Percentiles rank a stretch among this genome's conserved stretches.
These are phyloP conservation scores for Picus viridis DNA, from an alignment of 2,797 vertebrate genomes.

Conservation along the genomic window DNA sequence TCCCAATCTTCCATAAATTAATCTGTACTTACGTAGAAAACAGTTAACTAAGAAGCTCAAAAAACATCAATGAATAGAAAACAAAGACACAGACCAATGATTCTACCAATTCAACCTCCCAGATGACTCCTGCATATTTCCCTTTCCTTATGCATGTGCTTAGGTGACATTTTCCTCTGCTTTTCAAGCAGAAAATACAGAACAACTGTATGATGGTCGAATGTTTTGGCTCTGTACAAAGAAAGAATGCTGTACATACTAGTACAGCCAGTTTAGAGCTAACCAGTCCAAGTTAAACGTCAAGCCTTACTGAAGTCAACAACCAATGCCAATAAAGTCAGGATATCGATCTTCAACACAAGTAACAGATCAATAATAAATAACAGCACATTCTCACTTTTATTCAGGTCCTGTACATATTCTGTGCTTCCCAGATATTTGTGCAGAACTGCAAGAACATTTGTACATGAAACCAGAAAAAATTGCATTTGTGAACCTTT, in stretches of 20 bases:
- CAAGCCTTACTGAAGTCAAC: neutral
- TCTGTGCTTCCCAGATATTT: neutral
- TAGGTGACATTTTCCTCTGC: neutral
- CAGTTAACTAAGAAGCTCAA: neutral
- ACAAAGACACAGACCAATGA: neutral
- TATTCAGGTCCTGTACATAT: neutral
- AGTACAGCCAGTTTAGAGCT: neutral
- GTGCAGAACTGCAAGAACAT: neutral
- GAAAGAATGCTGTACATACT: neutral
- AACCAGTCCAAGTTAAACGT: neutral
- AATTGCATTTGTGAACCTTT: rapidly evolving
- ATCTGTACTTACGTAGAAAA: neutral
- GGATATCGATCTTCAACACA: neutral
- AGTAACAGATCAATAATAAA: neutral
- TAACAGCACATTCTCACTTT: neutral
- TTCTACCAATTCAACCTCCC: neutral
- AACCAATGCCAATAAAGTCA: neutral
- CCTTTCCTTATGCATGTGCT: rapidly evolving
- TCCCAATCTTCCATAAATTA: neutral
- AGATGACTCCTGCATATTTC: rapidly evolving
- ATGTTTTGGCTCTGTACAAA: neutral
- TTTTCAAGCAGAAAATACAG: neutral
- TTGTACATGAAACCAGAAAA: neutral
- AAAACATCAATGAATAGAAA: neutral
- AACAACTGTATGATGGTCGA: neutral